These are phyloP conservation scores for Hirtodrosophila confusa DNA, from an alignment of 2,888 invertebrate genomes.

Conservation along the genomic window DNA sequence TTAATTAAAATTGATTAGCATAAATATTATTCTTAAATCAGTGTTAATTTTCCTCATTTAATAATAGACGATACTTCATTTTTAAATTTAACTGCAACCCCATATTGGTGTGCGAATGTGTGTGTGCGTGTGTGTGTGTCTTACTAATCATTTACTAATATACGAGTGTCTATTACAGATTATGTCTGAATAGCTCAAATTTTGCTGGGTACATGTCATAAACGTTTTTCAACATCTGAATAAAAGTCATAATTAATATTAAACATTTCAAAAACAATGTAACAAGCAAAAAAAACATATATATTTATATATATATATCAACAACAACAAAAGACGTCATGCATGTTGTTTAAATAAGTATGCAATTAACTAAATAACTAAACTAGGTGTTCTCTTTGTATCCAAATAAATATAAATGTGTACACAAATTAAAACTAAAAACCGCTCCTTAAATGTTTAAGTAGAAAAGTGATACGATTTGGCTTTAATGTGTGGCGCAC, in stretches of 20 bases:
- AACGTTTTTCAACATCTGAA: slow-evolving; percentile 53
- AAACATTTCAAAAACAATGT: slow-evolving; percentile 21
- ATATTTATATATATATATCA: slow-evolving; percentile 1
- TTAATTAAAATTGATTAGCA: slow-evolving; percentile 45
- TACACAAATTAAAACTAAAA: slow-evolving; percentile 26
- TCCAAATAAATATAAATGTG: slow-evolving; percentile 27
- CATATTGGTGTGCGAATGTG: slow-evolving; percentile 6
- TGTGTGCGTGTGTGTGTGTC: slow-evolving; percentile 27
- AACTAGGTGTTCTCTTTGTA: slow-evolving; percentile 37
- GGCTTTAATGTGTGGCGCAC: slow-evolving; percentile 42
- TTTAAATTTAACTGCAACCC: slow-evolving; percentile 47
- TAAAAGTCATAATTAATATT: slow-evolving; percentile 20
- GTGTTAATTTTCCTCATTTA: slow-evolving; percentile 37
- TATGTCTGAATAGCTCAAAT: slow-evolving; percentile 37
- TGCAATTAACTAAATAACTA: slow-evolving; percentile 33
- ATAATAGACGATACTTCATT: slow-evolving; percentile 29
- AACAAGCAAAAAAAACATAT: slow-evolving; percentile 27
- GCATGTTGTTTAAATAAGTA: slow-evolving; percentile 45
- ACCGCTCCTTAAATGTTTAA: slow-evolving; percentile 2
- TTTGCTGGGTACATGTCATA: slow-evolving; percentile 58
- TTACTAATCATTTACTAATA: slow-evolving; percentile 37
- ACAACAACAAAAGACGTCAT: slow-evolving; percentile 25
- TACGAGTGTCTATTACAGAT: slow-evolving; percentile 43
- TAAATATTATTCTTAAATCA: slow-evolving; percentile 31
- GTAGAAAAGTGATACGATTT: slow-evolving; percentile 19